Evolutionary conservation across 2,797 vertebrate genomes (phyloP), one percentile per base, ranked within the genome.

Genomic region (Silurus lanzhouensis): DNA sequence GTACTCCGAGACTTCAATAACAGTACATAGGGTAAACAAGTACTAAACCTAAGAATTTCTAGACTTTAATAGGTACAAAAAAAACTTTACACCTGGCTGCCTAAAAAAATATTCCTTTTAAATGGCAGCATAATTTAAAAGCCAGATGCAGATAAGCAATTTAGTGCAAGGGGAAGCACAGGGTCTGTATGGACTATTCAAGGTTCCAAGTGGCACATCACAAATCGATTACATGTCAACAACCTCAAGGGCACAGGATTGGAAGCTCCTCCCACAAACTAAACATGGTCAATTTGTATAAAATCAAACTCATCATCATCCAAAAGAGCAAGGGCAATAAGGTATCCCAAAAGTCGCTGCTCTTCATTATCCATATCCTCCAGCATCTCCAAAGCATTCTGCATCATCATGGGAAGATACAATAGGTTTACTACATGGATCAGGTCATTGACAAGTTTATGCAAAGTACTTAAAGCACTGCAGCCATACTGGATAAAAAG

Each of bases 321-420:
- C 10, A 95, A 68, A 22, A 96, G 85, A 0, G 93, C 89, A 91
- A 95, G 66, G 10, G 92, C 90, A 57, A 97, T 85, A 79, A 93
- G 91, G 87, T 94, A 93, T n/a, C 95, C 90, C 0, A 96, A 78
- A 3, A 93, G 25, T 66, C 92, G 90, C 38, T 94, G 22, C 14
- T 93, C 91, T 0, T 94, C 92, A 0, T 91, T 88, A 14, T 94
- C 94, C 6, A 94, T 92, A 0, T 94, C 93, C 5, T 92, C 91
- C 1, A 89, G 8, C 88, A 90, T 88, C 70, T 92, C 86, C 84
- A 89, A 3, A n/a, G 78, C 68, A 87, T 81, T 89, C 95, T 93
- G 83, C 13, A 64, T 20, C 14, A 15, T 66, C 0, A 4, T 52
- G 58, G 15, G 6, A 20, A 46, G 20, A 27, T 78, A 71, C 5